These are phyloP conservation scores for Camelus bactrianus DNA, from an alignment of 2,113 vertebrate genomes.

Conservation along the genomic window DNA sequence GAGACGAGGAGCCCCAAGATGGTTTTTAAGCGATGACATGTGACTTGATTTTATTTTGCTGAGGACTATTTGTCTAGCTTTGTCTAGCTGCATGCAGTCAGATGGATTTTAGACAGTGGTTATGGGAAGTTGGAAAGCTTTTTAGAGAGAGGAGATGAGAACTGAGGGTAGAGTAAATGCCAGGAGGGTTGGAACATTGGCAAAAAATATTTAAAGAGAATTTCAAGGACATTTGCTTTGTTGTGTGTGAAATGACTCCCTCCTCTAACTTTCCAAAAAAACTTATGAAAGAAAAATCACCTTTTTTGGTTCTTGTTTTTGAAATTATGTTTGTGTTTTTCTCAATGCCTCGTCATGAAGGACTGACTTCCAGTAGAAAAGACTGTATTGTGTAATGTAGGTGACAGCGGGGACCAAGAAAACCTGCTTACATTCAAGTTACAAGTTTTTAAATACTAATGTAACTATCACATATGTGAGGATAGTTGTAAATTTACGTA, in stretches of 20 bases:
- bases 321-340: not conserved
- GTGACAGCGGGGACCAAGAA: not conserved
- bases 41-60: not conserved
- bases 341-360: not conserved
- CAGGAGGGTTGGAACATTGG: not conserved
- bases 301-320: not conserved
- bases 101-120: not conserved
- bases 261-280: not conserved
- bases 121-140: not conserved
- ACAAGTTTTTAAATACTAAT: not conserved
- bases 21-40: not conserved
- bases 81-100: not conserved
- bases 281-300: not conserved
- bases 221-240: slow-evolving; percentile 11
- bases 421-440: not conserved
- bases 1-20: no score
- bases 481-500: not conserved
- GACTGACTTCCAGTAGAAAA: not conserved
- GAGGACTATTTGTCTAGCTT: not conserved
- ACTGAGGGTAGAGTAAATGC: not conserved
- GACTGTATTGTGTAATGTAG: not conserved
- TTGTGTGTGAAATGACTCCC: not conserved
- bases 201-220: not conserved
- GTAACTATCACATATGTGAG: not conserved
- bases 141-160: not conserved